Percentiles rank a stretch among this genome's conserved stretches.
Evolutionary conservation across 2,888 invertebrate genomes (phyloP).

Genomic region (Unio pictorum): DNA sequence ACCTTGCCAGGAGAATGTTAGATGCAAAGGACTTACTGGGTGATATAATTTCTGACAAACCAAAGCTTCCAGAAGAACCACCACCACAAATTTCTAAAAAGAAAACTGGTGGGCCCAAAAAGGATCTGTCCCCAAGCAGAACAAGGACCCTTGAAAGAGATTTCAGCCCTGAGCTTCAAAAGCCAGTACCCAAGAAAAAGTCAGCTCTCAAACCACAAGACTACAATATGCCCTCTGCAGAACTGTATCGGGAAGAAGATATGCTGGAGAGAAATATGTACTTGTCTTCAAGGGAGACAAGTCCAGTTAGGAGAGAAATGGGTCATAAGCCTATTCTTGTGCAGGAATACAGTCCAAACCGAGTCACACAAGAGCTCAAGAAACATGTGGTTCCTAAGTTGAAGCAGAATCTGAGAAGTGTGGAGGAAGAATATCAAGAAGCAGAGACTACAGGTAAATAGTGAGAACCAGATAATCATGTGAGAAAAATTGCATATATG

Average conservation of each 20-base stretch:
- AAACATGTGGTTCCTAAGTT: constrained; percentile 25
- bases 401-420: constrained; percentile 26
- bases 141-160: constrained; percentile 6
- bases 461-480: no score
- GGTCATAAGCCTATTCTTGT: no score
- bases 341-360: constrained; percentile 3
- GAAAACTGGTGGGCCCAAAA: constrained; percentile 9
- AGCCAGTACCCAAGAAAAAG: no score
- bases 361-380: constrained; percentile 6
- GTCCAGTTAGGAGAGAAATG: no score
- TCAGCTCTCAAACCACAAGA: no score
- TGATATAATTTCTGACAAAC: constrained; percentile 55
- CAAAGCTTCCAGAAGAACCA: constrained; percentile 41
- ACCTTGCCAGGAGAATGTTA: constrained; percentile 48
- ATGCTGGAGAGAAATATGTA: no score
- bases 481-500: no score
- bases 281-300: no score
- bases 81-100: constrained; percentile 24
- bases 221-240: no score
- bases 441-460: constrained; percentile 37
- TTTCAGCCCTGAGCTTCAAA: neutral
- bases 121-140: constrained; percentile 23
- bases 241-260: no score
- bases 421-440: constrained; percentile 33
- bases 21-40: constrained; percentile 60